A percentile compares a stretch with the other conserved stretches of the same genome.
These are phyloP conservation scores for Lumbricus terrestris DNA, from an alignment of 2,888 invertebrate genomes.

Conservation along the genomic window DNA sequence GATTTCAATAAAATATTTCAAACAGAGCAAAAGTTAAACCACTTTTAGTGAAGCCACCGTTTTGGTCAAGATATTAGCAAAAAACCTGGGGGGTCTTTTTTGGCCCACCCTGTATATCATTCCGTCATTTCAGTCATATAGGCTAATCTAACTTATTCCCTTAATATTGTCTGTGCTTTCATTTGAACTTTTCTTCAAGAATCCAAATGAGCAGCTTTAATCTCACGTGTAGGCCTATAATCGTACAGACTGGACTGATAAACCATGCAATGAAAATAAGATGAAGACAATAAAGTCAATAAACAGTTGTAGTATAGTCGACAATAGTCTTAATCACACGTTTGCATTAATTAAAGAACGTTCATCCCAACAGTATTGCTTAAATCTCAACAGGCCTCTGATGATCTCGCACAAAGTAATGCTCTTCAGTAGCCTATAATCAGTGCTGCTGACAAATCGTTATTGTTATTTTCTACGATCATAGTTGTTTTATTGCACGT, in stretches of 20 bases:
- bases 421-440: background rate
- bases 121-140: background rate
- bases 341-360: background rate
- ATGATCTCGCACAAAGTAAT: background rate
- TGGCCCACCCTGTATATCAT: too few species aligned
- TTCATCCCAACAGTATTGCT: constrained; percentile 12
- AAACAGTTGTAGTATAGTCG: background rate
- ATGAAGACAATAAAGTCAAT: background rate
- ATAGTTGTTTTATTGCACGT: background rate
- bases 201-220: constrained; percentile 3
- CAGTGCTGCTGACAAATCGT: background rate
- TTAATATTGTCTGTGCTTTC: background rate
- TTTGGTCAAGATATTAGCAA: too few species aligned
- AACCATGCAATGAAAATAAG: background rate
- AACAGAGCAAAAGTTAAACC: too few species aligned
- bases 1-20: too few species aligned
- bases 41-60: too few species aligned
- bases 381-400: background rate
- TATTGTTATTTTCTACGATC: background rate
- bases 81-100: too few species aligned
- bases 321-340: background rate
- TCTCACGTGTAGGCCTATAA: background rate
- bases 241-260: background rate
- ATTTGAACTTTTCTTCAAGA: background rate
- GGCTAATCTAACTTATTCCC: background rate